phyloP scores from a whole-genome alignment of 2,888 invertebrate genomes.

The Oscheius sp. region DNA sequence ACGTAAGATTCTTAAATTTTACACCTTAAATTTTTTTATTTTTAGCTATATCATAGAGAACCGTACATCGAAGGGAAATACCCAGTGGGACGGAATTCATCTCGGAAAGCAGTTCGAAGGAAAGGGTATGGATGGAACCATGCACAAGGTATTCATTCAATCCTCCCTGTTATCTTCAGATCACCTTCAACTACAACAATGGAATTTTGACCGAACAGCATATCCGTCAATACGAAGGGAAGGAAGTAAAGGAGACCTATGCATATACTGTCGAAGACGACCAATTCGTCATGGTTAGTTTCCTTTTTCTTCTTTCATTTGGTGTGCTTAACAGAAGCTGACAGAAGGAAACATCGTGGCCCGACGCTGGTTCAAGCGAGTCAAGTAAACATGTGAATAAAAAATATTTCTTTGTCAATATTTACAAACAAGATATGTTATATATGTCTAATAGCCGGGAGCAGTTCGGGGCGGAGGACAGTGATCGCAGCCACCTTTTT shows the following conservation, averaged over 20 bases:
- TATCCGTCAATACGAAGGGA: slow-evolving; percentile 15
- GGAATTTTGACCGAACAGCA: slow-evolving; percentile 8
- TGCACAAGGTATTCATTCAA: slow-evolving; percentile 1
- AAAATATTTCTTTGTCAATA: slow-evolving; percentile 7
- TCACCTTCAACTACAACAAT: slow-evolving; percentile 8
- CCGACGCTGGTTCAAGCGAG: slow-evolving; percentile 19
- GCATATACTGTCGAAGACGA: slow-evolving; percentile 11
- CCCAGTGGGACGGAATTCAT: slow-evolving; percentile 6
- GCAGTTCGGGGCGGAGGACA: slow-evolving; percentile 64
- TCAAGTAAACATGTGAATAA: not conserved
- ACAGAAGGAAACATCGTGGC: slow-evolving; percentile 1
- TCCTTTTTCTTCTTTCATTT: not conserved
- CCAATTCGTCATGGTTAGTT: slow-evolving; percentile 12
- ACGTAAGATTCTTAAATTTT: not conserved
- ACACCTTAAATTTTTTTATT: not conserved
- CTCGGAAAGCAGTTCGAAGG: slow-evolving; percentile 14
- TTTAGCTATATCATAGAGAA: slow-evolving; percentile 2
- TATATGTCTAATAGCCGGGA: slow-evolving; percentile 57
- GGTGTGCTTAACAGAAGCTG: not conserved
- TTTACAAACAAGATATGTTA: slow-evolving; percentile 4
- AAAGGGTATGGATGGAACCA: slow-evolving; percentile 20
- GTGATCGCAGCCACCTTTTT: slow-evolving; percentile 59
- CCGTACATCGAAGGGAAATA: slow-evolving; percentile 3
- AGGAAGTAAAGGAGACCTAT: slow-evolving; percentile 20
- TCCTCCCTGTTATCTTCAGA: not conserved